phyloP scores from a whole-genome alignment of 2,888 invertebrate species.

The Cecidostiba fungosa region DNA sequence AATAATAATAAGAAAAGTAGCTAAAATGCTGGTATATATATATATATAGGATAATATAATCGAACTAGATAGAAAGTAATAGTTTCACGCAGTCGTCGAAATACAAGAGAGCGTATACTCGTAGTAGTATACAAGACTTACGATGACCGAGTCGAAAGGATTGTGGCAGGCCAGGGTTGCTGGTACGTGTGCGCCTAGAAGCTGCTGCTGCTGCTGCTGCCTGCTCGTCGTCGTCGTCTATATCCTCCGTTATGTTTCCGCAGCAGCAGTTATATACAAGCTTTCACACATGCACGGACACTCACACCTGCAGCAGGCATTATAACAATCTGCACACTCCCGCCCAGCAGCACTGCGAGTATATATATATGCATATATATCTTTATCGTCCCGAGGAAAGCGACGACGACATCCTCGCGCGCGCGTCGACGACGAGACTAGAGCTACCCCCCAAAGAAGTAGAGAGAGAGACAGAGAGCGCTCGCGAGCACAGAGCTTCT shows the following conservation, averaged over 20 bases:
- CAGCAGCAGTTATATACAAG: not conserved
- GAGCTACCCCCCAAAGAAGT: not conserved
- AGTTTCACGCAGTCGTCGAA: not conserved
- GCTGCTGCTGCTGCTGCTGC: constrained; percentile 68
- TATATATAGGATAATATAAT: no score
- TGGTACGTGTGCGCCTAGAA: constrained; percentile 20
- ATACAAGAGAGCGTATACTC: not conserved
- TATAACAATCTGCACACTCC: not conserved
- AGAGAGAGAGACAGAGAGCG: not conserved
- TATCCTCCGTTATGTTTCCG: not conserved
- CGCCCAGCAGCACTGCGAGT: not conserved
- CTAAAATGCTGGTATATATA: no score
- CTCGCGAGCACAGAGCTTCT: not conserved
- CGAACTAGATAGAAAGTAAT: no score
- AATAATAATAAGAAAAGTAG: no score
- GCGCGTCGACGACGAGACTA: not conserved
- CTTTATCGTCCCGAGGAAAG: not conserved
- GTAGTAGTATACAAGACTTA: constrained; percentile 71
- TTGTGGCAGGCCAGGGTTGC: constrained; percentile 78
- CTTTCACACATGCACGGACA: not conserved
- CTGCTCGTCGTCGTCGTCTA: constrained; percentile 48
- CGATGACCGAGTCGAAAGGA: constrained; percentile 80
- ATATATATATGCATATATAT: no score
- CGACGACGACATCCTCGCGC: not conserved
- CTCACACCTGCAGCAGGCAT: not conserved